Percentiles rank a stretch among this genome's conserved stretches.
phyloP scores from a whole-genome alignment of 2,113 vertebrate genomes.

The Oreochromis niloticus region DNA sequence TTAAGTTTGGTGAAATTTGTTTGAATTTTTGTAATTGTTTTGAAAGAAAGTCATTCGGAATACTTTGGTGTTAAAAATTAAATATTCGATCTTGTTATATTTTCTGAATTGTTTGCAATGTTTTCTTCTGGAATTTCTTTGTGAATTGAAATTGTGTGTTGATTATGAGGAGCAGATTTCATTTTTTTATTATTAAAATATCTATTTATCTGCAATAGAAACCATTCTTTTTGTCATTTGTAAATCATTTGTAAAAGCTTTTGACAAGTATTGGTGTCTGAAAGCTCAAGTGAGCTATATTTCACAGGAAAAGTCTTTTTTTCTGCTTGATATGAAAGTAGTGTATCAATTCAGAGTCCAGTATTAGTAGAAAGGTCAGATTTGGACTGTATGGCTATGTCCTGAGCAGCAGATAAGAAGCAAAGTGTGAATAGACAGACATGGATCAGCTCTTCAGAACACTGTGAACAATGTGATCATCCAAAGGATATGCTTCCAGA shows the following conservation, averaged over 20 bases:
- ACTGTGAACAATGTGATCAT: not conserved
- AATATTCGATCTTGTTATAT: not conserved
- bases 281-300: not conserved
- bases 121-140: not conserved
- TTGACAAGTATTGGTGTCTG: not conserved
- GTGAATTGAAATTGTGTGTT: not conserved
- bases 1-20: not conserved
- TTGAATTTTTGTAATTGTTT: not conserved
- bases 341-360: not conserved
- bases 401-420: not conserved
- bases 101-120: not conserved
- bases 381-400: not conserved
- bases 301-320: not conserved
- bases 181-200: not conserved
- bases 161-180: not conserved
- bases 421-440: not conserved
- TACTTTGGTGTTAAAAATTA: not conserved
- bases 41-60: not conserved
- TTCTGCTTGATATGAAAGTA: not conserved
- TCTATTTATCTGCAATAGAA: not conserved
- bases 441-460: not conserved
- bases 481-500: not conserved
- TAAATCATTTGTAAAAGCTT: not conserved
- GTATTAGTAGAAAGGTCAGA: conserved; percentile 16
- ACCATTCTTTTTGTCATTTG: not conserved